Conservation (phyloP, 1,140 invertebrate species). For the Rhagoletis zephyria region DNA sequence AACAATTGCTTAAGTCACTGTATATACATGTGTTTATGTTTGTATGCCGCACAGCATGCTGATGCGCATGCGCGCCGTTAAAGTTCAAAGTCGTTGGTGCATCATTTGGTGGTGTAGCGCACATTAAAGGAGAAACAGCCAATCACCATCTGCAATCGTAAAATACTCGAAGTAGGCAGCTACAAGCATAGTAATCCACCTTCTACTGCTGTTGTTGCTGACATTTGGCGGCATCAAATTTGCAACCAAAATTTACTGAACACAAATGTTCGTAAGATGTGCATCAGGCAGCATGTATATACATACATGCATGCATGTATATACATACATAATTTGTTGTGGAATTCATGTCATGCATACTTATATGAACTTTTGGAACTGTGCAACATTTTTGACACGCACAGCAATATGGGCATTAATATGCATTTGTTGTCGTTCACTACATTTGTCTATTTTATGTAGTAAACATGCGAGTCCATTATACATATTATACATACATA, state of each 20-base stretch:
- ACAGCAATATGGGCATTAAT: too few species aligned
- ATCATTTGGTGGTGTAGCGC: neutral
- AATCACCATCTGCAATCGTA: neutral
- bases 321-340: neutral
- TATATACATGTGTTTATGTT: too few species aligned
- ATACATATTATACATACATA: neutral
- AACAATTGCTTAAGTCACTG: too few species aligned
- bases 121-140: neutral
- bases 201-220: neutral
- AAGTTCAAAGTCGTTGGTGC: slow-evolving; percentile 44
- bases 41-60: neutral
- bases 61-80: slow-evolving; percentile 30
- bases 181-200: neutral
- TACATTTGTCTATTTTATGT: too few species aligned
- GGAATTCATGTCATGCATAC: neutral
- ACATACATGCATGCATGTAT: too few species aligned
- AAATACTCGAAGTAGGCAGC: neutral
- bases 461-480: too few species aligned
- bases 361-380: neutral
- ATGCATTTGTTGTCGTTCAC: too few species aligned
- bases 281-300: neutral
- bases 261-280: neutral
- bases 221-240: slow-evolving; percentile 24
- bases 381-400: neutral
- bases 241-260: neutral